Base-by-base conservation (phyloP, 2,888 invertebrate genomes). In the Drosophila buzzatii region DNA sequence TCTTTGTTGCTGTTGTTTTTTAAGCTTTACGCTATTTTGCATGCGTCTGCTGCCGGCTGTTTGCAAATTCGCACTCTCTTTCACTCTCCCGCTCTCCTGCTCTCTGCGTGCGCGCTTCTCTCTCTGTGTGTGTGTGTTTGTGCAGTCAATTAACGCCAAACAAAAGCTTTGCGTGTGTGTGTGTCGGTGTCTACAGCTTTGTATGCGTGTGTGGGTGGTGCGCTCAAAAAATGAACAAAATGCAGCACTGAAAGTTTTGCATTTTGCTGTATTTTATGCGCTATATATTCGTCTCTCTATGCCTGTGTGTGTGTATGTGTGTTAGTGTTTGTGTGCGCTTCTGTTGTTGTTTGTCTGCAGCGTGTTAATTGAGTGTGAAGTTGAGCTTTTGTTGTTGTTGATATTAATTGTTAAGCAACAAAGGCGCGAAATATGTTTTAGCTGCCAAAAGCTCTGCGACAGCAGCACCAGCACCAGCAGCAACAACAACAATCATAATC, bases 351-450 rank as follows among this genome's bases (percentile, higher is more conserved):
- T 79, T 81, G 85, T 69, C 73, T 85, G 86, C 83, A 63, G 67
- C 75, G 86, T 88, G 86, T 86, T 85, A 86, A 86, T 86, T 86
- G 86, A 88, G 86, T 86, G 86, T 86, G 84, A 86, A 86, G 89
- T 86, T 80, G 71, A 78, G 84, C 78, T 78, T 78, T 82, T 85
- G 70, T 70, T 81, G 65, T 41, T 76, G 74, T 83, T 89, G 79
- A 76, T 83, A 85, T 83, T 85, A 89, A 86, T 89, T 90, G 86
- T 85, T 88, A 81, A 82, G 83, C 82, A 87, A 85, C 75, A 85
- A 85, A 85, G 85, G 88, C 85, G 88, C 83, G 88, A 85, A 85
- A 87, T 88, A 85, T 88, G 81, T 79, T 85, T 85, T 84, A 86
- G 84, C 76, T 33, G 67, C 68, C 78, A 85, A 83, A 74, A 69